Evolutionary conservation across 2,888 invertebrate species (phyloP).

Genomic region (Neoitamus cyanurus): DNA sequence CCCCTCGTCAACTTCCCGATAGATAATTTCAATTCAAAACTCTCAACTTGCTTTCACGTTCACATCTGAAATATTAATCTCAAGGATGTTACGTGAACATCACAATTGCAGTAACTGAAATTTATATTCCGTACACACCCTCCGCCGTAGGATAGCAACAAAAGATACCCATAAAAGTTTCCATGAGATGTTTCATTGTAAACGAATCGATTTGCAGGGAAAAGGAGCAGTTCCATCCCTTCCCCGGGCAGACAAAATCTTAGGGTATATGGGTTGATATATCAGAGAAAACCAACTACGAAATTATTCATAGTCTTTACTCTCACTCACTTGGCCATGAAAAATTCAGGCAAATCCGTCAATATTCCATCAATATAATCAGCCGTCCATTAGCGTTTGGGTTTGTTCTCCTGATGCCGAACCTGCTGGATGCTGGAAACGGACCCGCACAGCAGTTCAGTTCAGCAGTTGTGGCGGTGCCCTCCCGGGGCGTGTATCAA

Average conservation of each 20-base stretch:
- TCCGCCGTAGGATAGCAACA: background rate
- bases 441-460: background rate
- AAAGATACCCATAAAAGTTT: background rate
- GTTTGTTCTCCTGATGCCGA: background rate
- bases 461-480: background rate
- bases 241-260: background rate
- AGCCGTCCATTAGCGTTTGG: constrained; percentile 6
- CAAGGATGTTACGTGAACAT: background rate
- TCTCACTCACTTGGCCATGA: background rate
- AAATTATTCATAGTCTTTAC: background rate
- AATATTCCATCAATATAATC: constrained; percentile 26
- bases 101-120: background rate
- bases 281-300: background rate
- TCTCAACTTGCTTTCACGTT: background rate
- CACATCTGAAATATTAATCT: background rate
- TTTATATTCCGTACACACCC: background rate
- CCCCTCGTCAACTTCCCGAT: no score
- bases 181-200: background rate
- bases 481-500: constrained; percentile 8
- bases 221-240: background rate
- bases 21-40: background rate
- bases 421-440: background rate
- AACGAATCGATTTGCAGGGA: background rate
- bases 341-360: constrained; percentile 8
- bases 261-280: background rate